Conservation (phyloP, 2,888 invertebrate genomes). For the Melanostoma scalare region DNA sequence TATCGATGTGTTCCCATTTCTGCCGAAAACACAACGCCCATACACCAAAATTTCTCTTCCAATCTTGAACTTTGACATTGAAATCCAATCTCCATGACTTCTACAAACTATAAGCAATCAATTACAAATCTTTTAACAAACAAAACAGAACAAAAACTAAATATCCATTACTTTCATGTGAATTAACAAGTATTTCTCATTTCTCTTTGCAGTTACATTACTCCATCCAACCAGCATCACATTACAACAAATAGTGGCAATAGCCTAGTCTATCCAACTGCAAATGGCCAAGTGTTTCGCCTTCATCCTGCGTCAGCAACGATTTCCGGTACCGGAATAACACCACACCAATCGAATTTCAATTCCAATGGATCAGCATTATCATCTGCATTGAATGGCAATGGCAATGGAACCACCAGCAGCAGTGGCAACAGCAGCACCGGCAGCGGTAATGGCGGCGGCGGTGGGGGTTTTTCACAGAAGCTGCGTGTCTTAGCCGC, state of each 20-base stretch:
- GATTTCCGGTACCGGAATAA: conserved; percentile 72
- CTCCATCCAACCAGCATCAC: conserved; percentile 79
- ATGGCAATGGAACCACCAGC: conserved; percentile 64
- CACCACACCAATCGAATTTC: conserved; percentile 66
- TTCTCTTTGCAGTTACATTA: conserved; percentile 79
- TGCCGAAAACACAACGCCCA: too few relatives aligned
- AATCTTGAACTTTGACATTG: conserved; percentile 52
- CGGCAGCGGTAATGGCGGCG: conserved; percentile 57
- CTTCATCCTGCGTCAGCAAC: conserved; percentile 75
- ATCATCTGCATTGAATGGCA: conserved; percentile 42
- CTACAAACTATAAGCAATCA: conserved; percentile 36
- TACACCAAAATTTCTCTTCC: conserved; percentile 22
- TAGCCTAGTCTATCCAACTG: conserved; percentile 79
- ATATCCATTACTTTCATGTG: conserved; percentile 18
- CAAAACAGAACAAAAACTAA: conserved; percentile 13
- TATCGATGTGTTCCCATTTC: too few relatives aligned
- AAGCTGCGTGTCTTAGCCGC: conserved; percentile 81
- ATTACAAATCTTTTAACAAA: conserved; percentile 23
- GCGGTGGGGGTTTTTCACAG: conserved; percentile 80
- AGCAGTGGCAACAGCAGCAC: conserved; percentile 6
- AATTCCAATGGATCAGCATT: conserved; percentile 50
- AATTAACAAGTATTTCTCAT: conserved; percentile 50
- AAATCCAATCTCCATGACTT: conserved; percentile 10
- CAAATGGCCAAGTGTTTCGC: conserved; percentile 79
- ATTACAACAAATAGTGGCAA: conserved; percentile 75